phyloP scores from a whole-genome alignment of 2,797 vertebrate species.

The Phaenicophaeus curvirostris region DNA sequence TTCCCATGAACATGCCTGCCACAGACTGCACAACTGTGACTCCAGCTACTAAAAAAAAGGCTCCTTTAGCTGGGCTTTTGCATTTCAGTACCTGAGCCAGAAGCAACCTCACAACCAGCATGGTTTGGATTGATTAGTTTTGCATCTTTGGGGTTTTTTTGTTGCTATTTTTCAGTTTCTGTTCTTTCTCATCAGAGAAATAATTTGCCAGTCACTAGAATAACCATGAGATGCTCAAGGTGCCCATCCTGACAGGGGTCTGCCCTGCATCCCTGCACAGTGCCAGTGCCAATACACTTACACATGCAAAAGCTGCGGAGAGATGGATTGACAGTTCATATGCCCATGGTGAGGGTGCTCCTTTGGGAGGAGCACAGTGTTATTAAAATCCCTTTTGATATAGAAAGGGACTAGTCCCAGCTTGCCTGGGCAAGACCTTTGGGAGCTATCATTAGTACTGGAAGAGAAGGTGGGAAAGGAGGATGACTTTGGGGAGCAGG shows the following conservation, averaged over 20 bases:
- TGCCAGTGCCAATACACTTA: neutral
- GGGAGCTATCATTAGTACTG: neutral
- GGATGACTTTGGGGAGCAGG: neutral
- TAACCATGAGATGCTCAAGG: rapidly evolving
- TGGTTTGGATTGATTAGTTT: neutral
- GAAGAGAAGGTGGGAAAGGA: neutral
- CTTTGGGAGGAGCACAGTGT: neutral
- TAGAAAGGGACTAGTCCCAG: neutral
- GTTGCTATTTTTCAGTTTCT: rapidly evolving
- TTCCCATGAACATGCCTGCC: neutral
- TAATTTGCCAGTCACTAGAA: neutral
- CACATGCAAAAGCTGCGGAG: rapidly evolving
- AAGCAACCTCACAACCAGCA: neutral
- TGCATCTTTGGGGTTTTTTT: neutral
- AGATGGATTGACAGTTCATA: rapidly evolving
- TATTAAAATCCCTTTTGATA: neutral
- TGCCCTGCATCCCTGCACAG: neutral
- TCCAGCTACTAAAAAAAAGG: neutral
- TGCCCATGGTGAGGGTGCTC: neutral
- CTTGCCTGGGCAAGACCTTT: neutral
- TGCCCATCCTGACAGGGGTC: rapidly evolving
- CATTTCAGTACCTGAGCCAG: neutral
- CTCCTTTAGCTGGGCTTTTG: neutral
- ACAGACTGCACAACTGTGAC: neutral
- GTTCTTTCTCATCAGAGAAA: neutral